These are phyloP conservation scores for Sebastes minor DNA, from an alignment of 2,797 vertebrate genomes.

Conservation along the genomic window DNA sequence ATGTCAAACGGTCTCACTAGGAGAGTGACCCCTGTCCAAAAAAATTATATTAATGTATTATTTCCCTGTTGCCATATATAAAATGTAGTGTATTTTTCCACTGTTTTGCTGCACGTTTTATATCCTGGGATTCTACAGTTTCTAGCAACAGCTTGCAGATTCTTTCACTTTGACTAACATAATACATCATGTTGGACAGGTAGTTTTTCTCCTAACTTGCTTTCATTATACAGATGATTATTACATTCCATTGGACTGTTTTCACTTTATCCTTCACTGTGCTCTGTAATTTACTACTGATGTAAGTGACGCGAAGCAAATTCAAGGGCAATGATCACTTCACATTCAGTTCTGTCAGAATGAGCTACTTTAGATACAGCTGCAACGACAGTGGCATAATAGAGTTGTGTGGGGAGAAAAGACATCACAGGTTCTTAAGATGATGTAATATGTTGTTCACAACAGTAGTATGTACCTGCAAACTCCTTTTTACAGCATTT, in stretches of 20 bases:
- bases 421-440: background rate
- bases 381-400: background rate
- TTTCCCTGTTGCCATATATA: background rate
- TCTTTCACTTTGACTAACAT: constrained; percentile 6
- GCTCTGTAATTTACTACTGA: background rate
- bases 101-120: background rate
- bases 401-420: background rate
- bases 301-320: background rate
- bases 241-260: background rate
- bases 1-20: background rate
- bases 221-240: background rate
- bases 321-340: constrained; percentile 17
- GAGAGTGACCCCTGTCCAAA: background rate
- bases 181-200: background rate
- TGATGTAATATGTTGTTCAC: background rate
- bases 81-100: background rate
- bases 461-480: background rate
- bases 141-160: background rate
- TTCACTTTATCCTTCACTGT: background rate
- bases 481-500: background rate
- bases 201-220: background rate
- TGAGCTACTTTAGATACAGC: background rate
- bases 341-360: background rate
- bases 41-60: background rate
- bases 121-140: background rate